Percentiles rank a stretch among this genome's conserved stretches.
These are phyloP conservation scores for Bombus huntii DNA, from an alignment of 1,140 invertebrate species.

Conservation along the genomic window DNA sequence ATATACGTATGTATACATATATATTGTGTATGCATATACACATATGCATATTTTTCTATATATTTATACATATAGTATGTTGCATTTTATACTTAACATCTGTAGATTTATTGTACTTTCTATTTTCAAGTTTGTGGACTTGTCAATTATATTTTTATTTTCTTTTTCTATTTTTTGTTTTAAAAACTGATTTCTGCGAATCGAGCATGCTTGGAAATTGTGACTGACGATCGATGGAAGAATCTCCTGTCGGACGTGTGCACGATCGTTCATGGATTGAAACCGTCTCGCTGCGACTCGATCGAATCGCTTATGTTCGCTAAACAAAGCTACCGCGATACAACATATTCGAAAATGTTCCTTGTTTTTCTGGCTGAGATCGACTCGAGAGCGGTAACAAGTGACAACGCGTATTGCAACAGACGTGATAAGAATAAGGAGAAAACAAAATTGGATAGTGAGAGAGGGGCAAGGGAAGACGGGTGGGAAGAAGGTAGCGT, in stretches of 20 bases:
- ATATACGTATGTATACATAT: not conserved
- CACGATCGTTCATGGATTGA: not conserved
- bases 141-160: not conserved
- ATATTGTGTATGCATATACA: not conserved
- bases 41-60: not conserved
- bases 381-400: not conserved
- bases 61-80: not conserved
- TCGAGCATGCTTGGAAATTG: constrained; percentile 13
- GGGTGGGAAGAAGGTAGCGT: too few relatives aligned
- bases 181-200: not conserved
- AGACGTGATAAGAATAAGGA: not conserved
- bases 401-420: not conserved
- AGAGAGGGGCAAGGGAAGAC: not conserved
- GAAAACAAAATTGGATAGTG: not conserved
- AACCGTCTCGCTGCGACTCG: not conserved
- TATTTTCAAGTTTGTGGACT: not conserved
- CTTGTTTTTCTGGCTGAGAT: not conserved
- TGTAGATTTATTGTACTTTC: not conserved
- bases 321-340: not conserved
- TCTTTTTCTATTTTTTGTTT: not conserved
- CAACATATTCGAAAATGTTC: not conserved
- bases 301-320: not conserved
- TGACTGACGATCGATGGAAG: not conserved
- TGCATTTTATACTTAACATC: not conserved
- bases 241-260: not conserved